Evolutionary conservation across 1,140 invertebrate genomes (phyloP).

Genomic region (Drosophila punjabiensis): DNA sequence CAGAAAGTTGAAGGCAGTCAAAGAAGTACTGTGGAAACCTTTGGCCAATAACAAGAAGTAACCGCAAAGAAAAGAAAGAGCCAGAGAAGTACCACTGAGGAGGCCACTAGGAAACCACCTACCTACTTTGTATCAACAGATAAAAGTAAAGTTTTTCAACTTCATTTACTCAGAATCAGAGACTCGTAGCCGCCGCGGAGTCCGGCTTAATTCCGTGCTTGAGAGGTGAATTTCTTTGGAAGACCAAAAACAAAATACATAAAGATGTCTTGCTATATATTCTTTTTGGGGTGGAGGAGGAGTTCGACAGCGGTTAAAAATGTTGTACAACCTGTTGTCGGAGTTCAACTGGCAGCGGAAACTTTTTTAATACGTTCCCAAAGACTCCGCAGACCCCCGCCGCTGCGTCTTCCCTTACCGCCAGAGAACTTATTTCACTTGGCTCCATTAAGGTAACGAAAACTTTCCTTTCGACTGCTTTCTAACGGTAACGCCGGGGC

Average conservation of each 20-base stretch:
- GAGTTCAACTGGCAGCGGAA: slow-evolving; percentile 29
- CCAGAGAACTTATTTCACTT: slow-evolving; percentile 44
- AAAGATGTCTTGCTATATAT: slow-evolving; percentile 21
- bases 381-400: not conserved
- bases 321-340: slow-evolving; percentile 61
- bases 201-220: slow-evolving; percentile 40
- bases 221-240: slow-evolving; percentile 19
- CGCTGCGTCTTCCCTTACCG: slow-evolving; percentile 4
- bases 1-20: slow-evolving; percentile 9
- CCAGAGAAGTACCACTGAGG: slow-evolving; percentile 22
- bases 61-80: slow-evolving; percentile 28
- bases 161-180: slow-evolving; percentile 59
- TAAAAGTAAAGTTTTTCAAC: slow-evolving; percentile 62
- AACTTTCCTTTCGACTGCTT: slow-evolving; percentile 53
- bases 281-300: not conserved
- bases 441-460: slow-evolving; percentile 60
- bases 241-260: slow-evolving; percentile 39
- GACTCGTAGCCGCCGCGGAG: slow-evolving; percentile 8
- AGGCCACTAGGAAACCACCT: slow-evolving; percentile 35
- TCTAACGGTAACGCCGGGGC: slow-evolving; percentile 31
- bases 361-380: slow-evolving; percentile 70
- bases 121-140: slow-evolving; percentile 51
- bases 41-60: slow-evolving; percentile 28
- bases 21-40: slow-evolving; percentile 2
- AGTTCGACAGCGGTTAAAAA: slow-evolving; percentile 28